Evolutionary conservation across 2,113 vertebrate genomes (phyloP), one percentile per base, ranked within the genome.

Genomic region (Scomber scombrus): DNA sequence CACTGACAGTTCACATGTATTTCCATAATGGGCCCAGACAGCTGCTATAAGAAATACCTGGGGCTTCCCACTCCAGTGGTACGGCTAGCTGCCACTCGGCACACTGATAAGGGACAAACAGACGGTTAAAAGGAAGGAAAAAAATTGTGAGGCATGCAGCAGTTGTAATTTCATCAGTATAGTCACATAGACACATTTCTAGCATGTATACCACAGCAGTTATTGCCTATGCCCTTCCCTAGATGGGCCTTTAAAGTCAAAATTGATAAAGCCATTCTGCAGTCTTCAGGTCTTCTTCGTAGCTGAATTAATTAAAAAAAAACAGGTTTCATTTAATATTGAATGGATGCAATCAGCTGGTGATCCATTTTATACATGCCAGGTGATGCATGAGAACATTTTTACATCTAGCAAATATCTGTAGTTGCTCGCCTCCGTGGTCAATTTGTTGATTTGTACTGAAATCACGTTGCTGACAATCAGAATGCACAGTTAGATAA

Each of bases 1-100:
- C 0, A 40, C 72, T 81, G 71, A 84, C 83, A 76, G 72, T 47
- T 68, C 43, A 62, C 70, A 67, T 85, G 49, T 55, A 87, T 85
- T 85, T 80, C 62, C 73, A 84, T 91, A 84, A 86, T 77, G 76
- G 43, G 19, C 46, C 46, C 40, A 69, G 83, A 84, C 83, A 83
- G 71, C 75, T 81, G 76, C 88, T 85, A 12, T 71, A 78, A 84
- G 68, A 84, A 82, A 63, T 67, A 88, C 51, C 58, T 46, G 63
- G 68, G 80, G 61, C 79, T 74, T 61, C 76, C 78, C 26, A 23
- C 71, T 46, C 54, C 66, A 56, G 2, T 57, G 57, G 23, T 31
- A 65, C 10, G 45, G 58, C 62, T 23, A 68, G 56, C 40, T 6
- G 67, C 66, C 23, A 64, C 49, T 75, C 34, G 61, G 29, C 54